A percentile compares a stretch with the other conserved stretches of the same genome.
phyloP scores from a whole-genome alignment of 2,113 vertebrate species.

The Aplodontia rufa region DNA sequence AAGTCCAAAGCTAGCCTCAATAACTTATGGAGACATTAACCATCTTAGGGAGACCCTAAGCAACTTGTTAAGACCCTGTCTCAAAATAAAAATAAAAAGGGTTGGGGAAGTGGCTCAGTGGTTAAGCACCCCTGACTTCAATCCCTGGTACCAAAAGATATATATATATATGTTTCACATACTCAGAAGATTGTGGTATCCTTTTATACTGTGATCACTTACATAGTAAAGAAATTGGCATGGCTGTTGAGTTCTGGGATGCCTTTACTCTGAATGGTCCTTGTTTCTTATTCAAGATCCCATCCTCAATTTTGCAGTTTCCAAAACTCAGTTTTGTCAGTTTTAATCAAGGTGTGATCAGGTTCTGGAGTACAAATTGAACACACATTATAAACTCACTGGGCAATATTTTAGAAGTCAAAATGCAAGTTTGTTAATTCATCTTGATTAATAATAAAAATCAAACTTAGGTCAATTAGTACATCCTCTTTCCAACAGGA shows the following conservation, averaged over 20 bases:
- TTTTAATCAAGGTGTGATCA: constrained; percentile 9
- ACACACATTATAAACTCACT: background rate
- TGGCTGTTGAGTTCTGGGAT: background rate
- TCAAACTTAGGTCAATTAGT: constrained; percentile 18
- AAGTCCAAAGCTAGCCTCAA: too few species aligned
- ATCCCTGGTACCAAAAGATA: too few species aligned
- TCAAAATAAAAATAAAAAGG: too few species aligned
- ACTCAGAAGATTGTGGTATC: background rate
- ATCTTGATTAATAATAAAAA: constrained; percentile 52
- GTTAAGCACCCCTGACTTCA: too few species aligned
- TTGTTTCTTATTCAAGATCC: background rate
- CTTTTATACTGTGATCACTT: background rate
- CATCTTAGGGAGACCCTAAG: too few species aligned
- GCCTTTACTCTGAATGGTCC: background rate
- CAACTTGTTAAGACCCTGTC: too few species aligned
- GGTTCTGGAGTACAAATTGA: background rate
- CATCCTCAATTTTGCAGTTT: background rate
- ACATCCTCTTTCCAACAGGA: background rate
- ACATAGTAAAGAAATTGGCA: background rate
- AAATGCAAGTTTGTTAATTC: constrained; percentile 41
- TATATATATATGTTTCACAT: too few species aligned
- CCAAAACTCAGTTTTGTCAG: constrained; percentile 2
- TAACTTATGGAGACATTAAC: too few species aligned
- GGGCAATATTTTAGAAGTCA: constrained; percentile 30
- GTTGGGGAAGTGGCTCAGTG: too few species aligned